Conservation (phyloP, 1,140 invertebrate species). For the Drosophila biarmipes region DNA sequence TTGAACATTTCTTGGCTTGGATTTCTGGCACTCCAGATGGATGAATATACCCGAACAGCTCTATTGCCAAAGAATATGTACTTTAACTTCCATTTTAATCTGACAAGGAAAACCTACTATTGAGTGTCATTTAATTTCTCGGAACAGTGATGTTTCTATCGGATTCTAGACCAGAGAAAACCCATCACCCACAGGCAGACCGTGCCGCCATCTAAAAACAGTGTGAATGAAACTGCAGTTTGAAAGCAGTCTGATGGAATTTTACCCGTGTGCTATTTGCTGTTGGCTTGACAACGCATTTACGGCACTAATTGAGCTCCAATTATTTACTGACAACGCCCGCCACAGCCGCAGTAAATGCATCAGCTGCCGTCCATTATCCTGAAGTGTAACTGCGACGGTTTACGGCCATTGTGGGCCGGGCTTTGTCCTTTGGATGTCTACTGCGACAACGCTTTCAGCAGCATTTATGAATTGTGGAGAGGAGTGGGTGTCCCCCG, state of each 20-base stretch:
- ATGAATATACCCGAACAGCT: too few species aligned
- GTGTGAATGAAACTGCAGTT: neutral
- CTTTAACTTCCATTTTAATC: too few species aligned
- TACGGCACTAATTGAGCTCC: constrained; percentile 20
- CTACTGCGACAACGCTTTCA: constrained; percentile 25
- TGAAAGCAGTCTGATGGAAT: neutral
- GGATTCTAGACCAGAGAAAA: too few species aligned
- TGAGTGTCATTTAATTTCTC: too few species aligned
- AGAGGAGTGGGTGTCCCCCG: neutral
- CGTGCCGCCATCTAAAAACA: neutral
- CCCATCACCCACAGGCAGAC: neutral
- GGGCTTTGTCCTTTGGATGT: constrained; percentile 12
- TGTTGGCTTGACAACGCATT: constrained; percentile 9
- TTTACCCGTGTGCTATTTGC: neutral
- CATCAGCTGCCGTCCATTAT: constrained; percentile 21
- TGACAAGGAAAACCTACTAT: too few species aligned
- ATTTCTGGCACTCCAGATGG: too few species aligned
- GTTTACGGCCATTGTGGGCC: constrained; percentile 18
- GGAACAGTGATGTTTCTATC: too few species aligned
- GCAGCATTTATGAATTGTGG: constrained; percentile 28
- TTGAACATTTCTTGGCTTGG: too few species aligned
- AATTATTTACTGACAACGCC: constrained; percentile 29
- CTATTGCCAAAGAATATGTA: too few species aligned
- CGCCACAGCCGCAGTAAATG: constrained; percentile 19
- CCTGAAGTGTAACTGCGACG: constrained; percentile 16